A percentile compares a stretch with the other conserved stretches of the same genome.
phyloP scores from a whole-genome alignment of 2,113 vertebrate species.

The Anser brachyrhynchus region DNA sequence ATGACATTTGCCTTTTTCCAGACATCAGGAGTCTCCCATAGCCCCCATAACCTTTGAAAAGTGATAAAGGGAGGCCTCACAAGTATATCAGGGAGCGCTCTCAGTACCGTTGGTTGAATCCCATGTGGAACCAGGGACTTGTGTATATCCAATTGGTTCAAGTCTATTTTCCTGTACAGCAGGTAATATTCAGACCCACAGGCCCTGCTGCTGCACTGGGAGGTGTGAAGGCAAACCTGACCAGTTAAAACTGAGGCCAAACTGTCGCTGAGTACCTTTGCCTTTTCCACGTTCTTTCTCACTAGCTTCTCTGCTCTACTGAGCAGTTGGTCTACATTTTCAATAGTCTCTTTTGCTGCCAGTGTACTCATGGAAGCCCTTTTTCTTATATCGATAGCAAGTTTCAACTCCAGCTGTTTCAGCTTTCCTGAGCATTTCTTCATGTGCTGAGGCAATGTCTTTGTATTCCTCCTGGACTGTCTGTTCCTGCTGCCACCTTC shows the following conservation, averaged over 20 bases:
- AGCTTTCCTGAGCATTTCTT: neutral
- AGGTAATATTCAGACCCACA: neutral
- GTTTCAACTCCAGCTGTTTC: neutral
- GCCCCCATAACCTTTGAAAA: neutral
- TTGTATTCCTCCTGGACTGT: neutral
- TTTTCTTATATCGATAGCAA: neutral
- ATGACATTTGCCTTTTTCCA: neutral
- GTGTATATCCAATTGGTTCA: neutral
- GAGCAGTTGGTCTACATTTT: neutral
- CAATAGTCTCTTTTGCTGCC: neutral
- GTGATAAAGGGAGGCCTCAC: neutral
- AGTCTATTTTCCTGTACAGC: neutral
- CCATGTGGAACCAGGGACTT: neutral
- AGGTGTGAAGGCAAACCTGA: neutral
- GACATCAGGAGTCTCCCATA: neutral
- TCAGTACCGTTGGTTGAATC: neutral
- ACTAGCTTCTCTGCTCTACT: neutral
- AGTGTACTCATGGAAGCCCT: neutral
- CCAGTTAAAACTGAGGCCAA: neutral
- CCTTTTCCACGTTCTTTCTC: neutral
- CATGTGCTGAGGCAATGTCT: neutral
- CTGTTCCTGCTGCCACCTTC: neutral
- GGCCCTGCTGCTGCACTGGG: neutral
- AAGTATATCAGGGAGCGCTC: neutral
- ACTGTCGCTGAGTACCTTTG: neutral